Conservation (phyloP, 1,140 invertebrate genomes). For the Pseudomyrmex dendroicus region DNA sequence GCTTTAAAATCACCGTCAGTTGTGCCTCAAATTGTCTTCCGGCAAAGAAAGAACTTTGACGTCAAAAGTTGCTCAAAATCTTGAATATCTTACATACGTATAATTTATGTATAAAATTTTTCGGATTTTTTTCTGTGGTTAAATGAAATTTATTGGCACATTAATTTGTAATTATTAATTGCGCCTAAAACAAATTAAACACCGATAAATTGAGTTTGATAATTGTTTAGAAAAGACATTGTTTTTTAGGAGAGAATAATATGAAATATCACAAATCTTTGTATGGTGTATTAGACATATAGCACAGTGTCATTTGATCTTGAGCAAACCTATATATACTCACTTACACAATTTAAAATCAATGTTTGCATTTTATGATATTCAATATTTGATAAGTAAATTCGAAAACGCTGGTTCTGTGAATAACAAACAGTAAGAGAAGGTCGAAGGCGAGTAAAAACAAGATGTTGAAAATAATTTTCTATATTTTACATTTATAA, state of each 20-base stretch:
- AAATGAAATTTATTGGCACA: constrained; percentile 2
- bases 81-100: not conserved
- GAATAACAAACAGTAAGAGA: no score
- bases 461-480: no score
- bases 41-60: no score
- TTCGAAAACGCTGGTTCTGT: no score
- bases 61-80: not conserved
- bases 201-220: not conserved
- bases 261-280: not conserved
- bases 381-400: no score
- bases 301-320: constrained; percentile 1
- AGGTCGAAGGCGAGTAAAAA: no score
- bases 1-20: no score
- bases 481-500: no score
- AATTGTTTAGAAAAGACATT: not conserved
- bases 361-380: constrained; percentile 2
- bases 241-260: not conserved
- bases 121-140: not conserved
- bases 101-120: constrained; percentile 9
- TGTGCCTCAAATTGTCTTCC: no score
- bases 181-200: constrained; percentile 12
- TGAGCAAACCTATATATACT: constrained; percentile 13
- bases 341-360: not conserved
- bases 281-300: constrained; percentile 7
- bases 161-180: constrained; percentile 20